These are phyloP conservation scores for Abrostola tripartita DNA, from an alignment of 2,888 invertebrate genomes.

Conservation along the genomic window DNA sequence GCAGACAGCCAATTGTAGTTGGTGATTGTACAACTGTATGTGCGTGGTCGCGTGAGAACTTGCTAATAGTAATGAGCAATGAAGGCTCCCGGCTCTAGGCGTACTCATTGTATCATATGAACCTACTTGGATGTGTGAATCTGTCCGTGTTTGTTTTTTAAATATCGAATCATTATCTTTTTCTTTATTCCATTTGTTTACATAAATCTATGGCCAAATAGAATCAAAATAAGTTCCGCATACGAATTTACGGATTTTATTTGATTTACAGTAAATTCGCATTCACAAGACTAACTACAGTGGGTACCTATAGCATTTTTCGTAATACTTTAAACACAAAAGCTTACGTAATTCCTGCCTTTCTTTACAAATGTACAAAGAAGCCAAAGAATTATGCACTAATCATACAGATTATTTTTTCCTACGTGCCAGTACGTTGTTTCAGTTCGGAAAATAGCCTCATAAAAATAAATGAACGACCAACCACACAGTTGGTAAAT, in stretches of 20 bases:
- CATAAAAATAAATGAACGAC: conserved; percentile 12
- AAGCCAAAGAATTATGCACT: not conserved
- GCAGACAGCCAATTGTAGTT: conserved; percentile 42
- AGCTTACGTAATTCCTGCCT: too few relatives aligned
- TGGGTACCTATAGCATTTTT: too few relatives aligned
- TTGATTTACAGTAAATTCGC: too few relatives aligned
- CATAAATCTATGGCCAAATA: not conserved
- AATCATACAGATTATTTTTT: not conserved
- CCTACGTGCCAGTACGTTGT: not conserved
- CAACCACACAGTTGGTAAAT: conserved; percentile 23
- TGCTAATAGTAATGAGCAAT: conserved; percentile 53
- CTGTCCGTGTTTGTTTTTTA: conserved; percentile 5
- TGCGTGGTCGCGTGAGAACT: conserved; percentile 58
- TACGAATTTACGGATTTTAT: too few relatives aligned
- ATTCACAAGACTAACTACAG: too few relatives aligned
- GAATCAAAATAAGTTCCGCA: too few relatives aligned
- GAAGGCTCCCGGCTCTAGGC: conserved; percentile 26
- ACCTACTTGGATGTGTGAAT: conserved; percentile 9
- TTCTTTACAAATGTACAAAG: too few relatives aligned
- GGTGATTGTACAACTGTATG: conserved; percentile 54
- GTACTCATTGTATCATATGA: conserved; percentile 16
- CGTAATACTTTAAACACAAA: too few relatives aligned
- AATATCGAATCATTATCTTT: not conserved
- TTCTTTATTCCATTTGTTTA: not conserved
- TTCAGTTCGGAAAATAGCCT: not conserved